These are phyloP conservation scores for Arrhopalites spinosus DNA, from an alignment of 2,888 invertebrate species.

Conservation along the genomic window DNA sequence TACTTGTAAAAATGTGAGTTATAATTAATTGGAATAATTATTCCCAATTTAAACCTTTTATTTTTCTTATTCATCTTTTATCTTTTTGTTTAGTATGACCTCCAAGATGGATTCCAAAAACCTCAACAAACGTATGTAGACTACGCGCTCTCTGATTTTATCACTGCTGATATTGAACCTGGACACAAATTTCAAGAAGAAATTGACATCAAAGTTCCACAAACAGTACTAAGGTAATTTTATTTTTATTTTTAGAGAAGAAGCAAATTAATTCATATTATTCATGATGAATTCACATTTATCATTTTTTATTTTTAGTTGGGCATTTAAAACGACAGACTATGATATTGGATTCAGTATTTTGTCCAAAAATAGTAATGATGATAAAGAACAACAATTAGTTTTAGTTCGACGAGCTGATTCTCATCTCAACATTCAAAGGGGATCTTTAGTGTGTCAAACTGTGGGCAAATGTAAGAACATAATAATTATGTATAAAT, in stretches of 20 bases:
- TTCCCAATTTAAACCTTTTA: not conserved
- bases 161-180: slow-evolving; percentile 20
- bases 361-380: not conserved
- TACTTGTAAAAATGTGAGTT: slow-evolving; percentile 31
- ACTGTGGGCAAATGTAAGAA: slow-evolving; percentile 34
- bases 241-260: not conserved
- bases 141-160: slow-evolving; percentile 8
- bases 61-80: not conserved
- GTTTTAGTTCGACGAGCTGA: slow-evolving; percentile 24
- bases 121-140: slow-evolving; percentile 1
- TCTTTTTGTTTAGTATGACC: slow-evolving; percentile 24
- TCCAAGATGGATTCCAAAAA: slow-evolving; percentile 24
- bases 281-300: not conserved
- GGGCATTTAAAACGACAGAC: slow-evolving; percentile 34
- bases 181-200: slow-evolving; percentile 27
- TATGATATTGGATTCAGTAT: slow-evolving; percentile 37
- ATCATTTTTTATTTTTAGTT: slow-evolving; percentile 19
- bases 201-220: not conserved
- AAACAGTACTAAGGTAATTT: slow-evolving; percentile 11
- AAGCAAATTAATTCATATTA: not conserved
- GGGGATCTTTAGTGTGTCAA: slow-evolving; percentile 23
- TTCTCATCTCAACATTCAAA: slow-evolving; percentile 25
- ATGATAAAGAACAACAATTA: slow-evolving; percentile 18
- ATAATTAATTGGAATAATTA: not conserved
- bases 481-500: not conserved